Evolutionary conservation across 1,140 invertebrate species (phyloP).

Genomic region (Micrasema longulum): DNA sequence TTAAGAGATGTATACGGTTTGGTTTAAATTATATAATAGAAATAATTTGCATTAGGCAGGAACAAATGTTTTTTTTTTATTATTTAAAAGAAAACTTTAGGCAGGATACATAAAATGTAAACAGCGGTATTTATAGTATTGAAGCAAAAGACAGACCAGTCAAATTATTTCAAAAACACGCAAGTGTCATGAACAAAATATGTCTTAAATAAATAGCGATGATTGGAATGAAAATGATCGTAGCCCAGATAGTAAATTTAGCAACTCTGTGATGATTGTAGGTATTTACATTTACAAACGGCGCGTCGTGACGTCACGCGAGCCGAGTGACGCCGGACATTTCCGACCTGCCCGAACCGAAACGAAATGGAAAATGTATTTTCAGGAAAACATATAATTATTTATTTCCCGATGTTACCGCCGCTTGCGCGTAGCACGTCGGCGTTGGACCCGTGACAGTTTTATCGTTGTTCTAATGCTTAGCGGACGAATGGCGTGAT

Average conservation of each 20-base stretch:
- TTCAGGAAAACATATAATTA: conserved; percentile 31
- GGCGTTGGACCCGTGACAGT: conserved; percentile 10
- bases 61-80: too few relatives aligned
- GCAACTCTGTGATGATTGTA: not conserved
- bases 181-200: too few relatives aligned
- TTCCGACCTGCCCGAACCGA: conserved; percentile 45
- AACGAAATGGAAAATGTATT: conserved; percentile 20
- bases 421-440: conserved; percentile 2
- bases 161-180: too few relatives aligned
- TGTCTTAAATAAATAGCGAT: not conserved
- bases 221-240: not conserved
- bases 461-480: conserved; percentile 20
- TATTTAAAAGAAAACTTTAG: too few relatives aligned
- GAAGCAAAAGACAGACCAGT: too few relatives aligned
- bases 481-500: conserved; percentile 14
- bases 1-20: too few relatives aligned
- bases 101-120: too few relatives aligned
- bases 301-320: conserved; percentile 26
- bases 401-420: conserved; percentile 22
- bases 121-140: too few relatives aligned
- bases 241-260: not conserved
- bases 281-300: not conserved
- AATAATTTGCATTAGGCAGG: too few relatives aligned
- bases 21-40: too few relatives aligned
- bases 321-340: conserved; percentile 23